Conservation (phyloP, 2,113 vertebrate genomes). For the Scomber japonicus region DNA sequence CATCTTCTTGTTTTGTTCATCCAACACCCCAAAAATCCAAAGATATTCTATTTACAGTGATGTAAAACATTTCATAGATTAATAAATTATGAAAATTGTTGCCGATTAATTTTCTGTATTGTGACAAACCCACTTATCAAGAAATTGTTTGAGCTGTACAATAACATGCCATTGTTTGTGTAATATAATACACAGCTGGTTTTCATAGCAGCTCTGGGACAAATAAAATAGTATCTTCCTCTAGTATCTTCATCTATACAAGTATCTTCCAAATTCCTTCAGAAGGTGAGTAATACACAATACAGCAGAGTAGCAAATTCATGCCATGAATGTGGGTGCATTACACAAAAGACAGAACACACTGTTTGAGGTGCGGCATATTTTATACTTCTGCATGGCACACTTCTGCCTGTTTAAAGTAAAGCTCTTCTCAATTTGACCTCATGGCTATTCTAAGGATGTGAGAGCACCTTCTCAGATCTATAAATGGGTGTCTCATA, state of each 20-base stretch:
- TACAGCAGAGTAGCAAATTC: constrained; percentile 6
- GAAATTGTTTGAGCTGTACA: neutral
- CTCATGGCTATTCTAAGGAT: constrained; percentile 79
- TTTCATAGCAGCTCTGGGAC: constrained; percentile 4
- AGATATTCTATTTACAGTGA: neutral
- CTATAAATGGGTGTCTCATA: constrained; percentile 79
- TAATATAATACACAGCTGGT: neutral
- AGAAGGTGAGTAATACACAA: neutral
- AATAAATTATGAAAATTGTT: neutral
- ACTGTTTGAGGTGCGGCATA: constrained; percentile 15
- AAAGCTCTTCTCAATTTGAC: constrained; percentile 71
- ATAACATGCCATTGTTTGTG: neutral
- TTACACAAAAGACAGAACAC: constrained; percentile 20
- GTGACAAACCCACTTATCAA: neutral
- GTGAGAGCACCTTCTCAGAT: constrained; percentile 76
- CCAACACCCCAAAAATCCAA: neutral
- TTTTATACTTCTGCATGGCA: constrained; percentile 55
- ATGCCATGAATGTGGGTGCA: constrained; percentile 21
- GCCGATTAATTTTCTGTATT: neutral
- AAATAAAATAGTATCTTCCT: neutral
- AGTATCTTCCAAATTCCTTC: constrained; percentile 11
- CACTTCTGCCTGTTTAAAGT: constrained; percentile 68
- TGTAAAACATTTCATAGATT: neutral
- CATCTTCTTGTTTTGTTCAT: neutral
- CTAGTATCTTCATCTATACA: neutral